Base-by-base conservation (phyloP, 2,888 invertebrate species). In the Barypeithes pellucidus region DNA sequence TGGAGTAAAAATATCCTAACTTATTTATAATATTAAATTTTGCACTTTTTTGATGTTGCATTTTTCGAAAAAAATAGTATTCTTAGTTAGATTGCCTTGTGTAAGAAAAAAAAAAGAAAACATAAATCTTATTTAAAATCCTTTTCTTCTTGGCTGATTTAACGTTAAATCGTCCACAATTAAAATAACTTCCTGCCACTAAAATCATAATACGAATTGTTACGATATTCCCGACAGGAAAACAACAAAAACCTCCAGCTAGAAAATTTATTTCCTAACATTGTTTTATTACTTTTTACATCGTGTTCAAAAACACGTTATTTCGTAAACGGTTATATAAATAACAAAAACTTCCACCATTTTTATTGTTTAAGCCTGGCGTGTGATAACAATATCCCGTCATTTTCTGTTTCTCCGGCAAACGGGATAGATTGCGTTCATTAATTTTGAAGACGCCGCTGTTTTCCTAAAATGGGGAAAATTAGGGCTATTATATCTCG, bases 371-470 rank as follows among this genome's bases (percentile, higher is more conserved):
- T 11, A 9, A 29, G 54, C 33, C 33, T 57, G 54, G 33, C 54
- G 54, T 33, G 54, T 33, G 54, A 57, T 57, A 57, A 57, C 54
- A 57, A 57, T 57, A 57, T 33, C 54, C 33, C 33, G 33, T 57
- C 54, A 57, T 57, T 57, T 57, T 57, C 54, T 57, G 54, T 65
- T 71, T 59, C 63, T 43, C 57, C 33, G 41, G 65, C 63, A 63
- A 65, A 65, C 57, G 65, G 57, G 70, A 71, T 71, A 54, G 70
- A 71, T 71, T 71, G 63, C 70, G 65, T 71, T 71, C 70, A 71
- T 71, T 71, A 71, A 71, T 71, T 71, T 71, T 59, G 65, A 71
- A 71, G 70, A 63, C 70, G 70, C 65, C 57, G 33, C 59, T 57
- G 70, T 63, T 65, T 63, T 59, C 65, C 70, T 71, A 71, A 71